A percentile compares a stretch with the other conserved stretches of the same genome.
Conservation (phyloP, 2,113 vertebrate species). For the Marcusenius ussheri region DNA sequence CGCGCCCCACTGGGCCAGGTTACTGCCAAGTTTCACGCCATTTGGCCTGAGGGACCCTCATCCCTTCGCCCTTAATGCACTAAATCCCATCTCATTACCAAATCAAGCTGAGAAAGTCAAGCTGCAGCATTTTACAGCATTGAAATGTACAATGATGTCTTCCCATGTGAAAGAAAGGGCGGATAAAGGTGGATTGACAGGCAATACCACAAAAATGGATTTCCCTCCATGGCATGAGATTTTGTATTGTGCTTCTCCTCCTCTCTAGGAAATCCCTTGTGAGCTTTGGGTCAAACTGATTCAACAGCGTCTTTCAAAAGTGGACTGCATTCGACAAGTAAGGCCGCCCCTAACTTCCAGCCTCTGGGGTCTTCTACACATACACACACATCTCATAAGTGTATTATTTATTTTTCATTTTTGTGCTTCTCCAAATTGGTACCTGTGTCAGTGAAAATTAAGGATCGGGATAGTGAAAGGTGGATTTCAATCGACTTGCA, state of each 20-base stretch:
- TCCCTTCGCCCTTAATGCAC: conserved; percentile 63
- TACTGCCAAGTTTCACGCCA: conserved; percentile 61
- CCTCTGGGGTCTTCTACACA: background rate
- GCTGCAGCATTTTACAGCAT: background rate
- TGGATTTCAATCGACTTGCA: background rate
- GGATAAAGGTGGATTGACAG: background rate
- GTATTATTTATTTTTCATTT: background rate
- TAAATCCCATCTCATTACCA: conserved; percentile 51
- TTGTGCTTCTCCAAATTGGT: conserved; percentile 42
- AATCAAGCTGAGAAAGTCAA: background rate
- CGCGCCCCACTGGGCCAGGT: conserved; percentile 61
- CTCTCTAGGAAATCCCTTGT: conserved; percentile 61
- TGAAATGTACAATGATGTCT: background rate
- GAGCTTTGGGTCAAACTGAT: conserved; percentile 60
- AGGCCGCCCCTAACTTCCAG: conserved; percentile 39
- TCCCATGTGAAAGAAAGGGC: background rate
- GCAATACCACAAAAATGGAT: background rate
- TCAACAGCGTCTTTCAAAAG: conserved; percentile 62
- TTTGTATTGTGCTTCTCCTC: background rate
- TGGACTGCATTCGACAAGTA: conserved; percentile 75
- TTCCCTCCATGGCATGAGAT: conserved; percentile 10
- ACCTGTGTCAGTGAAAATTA: conserved; percentile 40
- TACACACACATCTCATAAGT: background rate
- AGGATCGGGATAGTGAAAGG: background rate
- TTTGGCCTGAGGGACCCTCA: conserved; percentile 56